phyloP scores from a whole-genome alignment of 2,797 vertebrate species.

The Helarctos malayanus region DNA sequence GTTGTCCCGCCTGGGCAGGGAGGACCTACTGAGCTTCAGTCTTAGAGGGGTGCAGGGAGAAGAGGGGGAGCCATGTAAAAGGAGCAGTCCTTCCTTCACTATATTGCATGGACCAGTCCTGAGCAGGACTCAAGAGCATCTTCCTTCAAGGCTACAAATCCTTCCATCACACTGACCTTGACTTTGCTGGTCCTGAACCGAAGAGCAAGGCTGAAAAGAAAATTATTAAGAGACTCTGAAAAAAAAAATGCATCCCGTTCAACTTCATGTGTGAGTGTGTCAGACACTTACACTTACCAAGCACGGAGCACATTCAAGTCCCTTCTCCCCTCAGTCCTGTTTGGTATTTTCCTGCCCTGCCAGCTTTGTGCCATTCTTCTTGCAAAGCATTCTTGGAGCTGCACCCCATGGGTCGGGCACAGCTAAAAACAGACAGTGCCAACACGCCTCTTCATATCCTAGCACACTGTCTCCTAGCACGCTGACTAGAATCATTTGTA shows the following conservation, averaged over 20 bases:
- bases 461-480: conserved; percentile 59
- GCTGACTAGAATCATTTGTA: conserved; percentile 55
- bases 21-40: neutral
- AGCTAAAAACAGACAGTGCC: conserved; percentile 73
- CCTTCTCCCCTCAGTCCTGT: conserved; percentile 15
- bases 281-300: neutral
- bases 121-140: neutral
- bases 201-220: neutral
- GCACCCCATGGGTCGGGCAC: conserved; percentile 16
- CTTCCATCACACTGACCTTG: neutral
- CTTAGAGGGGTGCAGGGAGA: neutral
- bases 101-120: neutral
- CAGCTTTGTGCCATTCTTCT: conserved; percentile 42
- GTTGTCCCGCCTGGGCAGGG: too few species aligned
- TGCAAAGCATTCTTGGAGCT: conserved; percentile 58
- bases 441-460: conserved; percentile 36
- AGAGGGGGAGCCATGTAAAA: neutral
- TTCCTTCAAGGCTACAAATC: neutral
- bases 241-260: neutral
- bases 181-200: conserved; percentile 17
- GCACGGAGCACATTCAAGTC: neutral
- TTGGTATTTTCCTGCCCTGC: conserved; percentile 2
- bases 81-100: neutral
- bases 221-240: neutral
- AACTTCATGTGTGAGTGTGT: neutral